Conservation (phyloP, 2,113 vertebrate species). For the Tretioscincus oriximinensis region DNA sequence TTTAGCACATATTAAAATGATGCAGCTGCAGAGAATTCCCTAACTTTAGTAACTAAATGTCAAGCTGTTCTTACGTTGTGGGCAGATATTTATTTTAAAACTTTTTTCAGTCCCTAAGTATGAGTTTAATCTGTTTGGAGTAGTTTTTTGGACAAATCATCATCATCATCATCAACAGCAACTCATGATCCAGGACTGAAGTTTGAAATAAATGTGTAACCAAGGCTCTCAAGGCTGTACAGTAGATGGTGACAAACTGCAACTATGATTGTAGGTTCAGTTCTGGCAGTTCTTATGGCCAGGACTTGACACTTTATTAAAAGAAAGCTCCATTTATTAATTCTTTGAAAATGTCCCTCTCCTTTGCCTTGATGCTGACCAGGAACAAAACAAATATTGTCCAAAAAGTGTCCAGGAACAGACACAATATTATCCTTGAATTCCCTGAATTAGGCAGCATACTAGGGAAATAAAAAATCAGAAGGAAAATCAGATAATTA, state of each 20-base stretch:
- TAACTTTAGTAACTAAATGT: not conserved
- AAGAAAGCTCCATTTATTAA: not conserved
- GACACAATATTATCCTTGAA: not conserved
- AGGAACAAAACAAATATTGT: no score
- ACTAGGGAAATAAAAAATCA: not conserved
- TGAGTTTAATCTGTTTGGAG: no score
- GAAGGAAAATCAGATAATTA: not conserved
- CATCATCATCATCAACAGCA: no score
- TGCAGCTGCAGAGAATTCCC: conserved; percentile 16
- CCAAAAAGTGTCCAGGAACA: not conserved
- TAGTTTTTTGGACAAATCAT: no score
- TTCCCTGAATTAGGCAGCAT: not conserved
- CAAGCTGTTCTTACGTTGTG: not conserved
- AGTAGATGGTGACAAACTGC: no score
- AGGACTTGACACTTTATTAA: not conserved
- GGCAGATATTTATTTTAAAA: no score
- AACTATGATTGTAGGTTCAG: not conserved
- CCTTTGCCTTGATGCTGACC: no score
- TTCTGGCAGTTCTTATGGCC: no score
- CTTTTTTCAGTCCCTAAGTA: no score
- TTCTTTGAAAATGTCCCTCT: not conserved
- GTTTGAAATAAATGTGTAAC: no score
- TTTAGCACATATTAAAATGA: conserved; percentile 15
- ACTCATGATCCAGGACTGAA: no score
- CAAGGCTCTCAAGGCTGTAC: no score